These are phyloP conservation scores for Sisor rabdophorus DNA, from an alignment of 2,113 vertebrate genomes.

Conservation along the genomic window DNA sequence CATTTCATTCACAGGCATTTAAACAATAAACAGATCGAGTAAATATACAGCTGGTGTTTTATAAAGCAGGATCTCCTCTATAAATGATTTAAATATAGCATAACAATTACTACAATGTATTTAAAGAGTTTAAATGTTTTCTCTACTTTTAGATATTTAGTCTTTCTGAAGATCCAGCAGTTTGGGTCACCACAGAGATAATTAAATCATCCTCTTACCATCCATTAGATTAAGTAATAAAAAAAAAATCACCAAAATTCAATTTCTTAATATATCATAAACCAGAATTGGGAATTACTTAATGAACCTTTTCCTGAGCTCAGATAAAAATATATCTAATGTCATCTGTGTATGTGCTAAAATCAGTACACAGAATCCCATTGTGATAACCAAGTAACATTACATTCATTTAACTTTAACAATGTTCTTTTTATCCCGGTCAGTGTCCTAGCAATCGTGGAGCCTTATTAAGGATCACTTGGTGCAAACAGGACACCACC, in stretches of 20 bases:
- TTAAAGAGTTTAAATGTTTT: background rate
- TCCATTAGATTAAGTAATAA: background rate
- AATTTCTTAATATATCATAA: background rate
- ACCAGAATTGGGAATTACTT: background rate
- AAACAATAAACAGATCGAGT: background rate
- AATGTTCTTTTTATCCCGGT: too few relatives aligned
- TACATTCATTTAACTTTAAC: background rate
- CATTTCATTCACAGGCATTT: background rate
- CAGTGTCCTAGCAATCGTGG: too few relatives aligned
- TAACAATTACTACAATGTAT: background rate
- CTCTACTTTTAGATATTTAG: background rate
- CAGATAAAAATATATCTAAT: too few relatives aligned
- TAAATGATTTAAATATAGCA: background rate
- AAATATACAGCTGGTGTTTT: conserved; percentile 3
- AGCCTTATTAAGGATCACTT: background rate
- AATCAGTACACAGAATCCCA: background rate
- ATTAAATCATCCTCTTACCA: background rate
- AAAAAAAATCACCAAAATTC: background rate
- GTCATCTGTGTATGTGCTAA: background rate
- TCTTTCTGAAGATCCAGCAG: background rate
- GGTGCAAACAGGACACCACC: background rate
- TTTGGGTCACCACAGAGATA: background rate
- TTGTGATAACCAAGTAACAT: background rate
- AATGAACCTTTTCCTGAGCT: background rate
- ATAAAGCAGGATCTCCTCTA: background rate